Base-by-base conservation (phyloP, 2,113 vertebrate species). In the Salvator merianae region DNA sequence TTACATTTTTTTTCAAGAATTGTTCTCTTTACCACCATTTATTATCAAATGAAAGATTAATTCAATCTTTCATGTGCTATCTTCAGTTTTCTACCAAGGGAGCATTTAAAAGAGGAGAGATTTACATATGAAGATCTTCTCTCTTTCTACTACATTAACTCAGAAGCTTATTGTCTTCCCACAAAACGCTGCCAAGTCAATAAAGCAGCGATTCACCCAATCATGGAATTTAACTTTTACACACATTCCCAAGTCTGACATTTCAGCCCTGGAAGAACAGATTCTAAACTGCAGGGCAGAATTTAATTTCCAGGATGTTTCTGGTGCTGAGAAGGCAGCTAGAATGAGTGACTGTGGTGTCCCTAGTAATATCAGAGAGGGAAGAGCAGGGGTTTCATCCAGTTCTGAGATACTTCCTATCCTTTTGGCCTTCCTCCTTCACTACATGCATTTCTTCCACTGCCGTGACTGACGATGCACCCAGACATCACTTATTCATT, bases 1-100 rank as follows among this genome's bases (percentile, higher is more conserved):
- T 30, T 59, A 38, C 22, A 4, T 59, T 26, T 34, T 38, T 55
- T 73, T 55, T 38, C 53, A 62, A 36, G 13, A 14, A 4, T 82
- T 38, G 22, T 16, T n/a, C 38, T 65, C 32, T 77, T 83, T 76
- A 65, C n/a, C n/a, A 34, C n/a, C 75, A 14, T 47, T 83, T 65
- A 40, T 20, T 62, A 30, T 20, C 63, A 72, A 55, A 59, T 9
- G 79, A 81, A 86, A 89, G 9, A 62, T 2, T 4, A 84, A 38
- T 77, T 13, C 13, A 77, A 81, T 85, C 26, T 70, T 76, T 66
- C 1, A 65, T 83, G 87, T 82, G n/a, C 74, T 88, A 88, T 36
- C 59, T 77, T 74, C 2, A 3, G 7, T 62, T 79, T 9, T 72
- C 82, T 78, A 78, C 38, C 77, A 70, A 77, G 65, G 55, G 72